Evolutionary conservation across 2,888 invertebrate genomes (phyloP), one percentile per base, ranked within the genome.

Genomic region (Tinea trinotella): DNA sequence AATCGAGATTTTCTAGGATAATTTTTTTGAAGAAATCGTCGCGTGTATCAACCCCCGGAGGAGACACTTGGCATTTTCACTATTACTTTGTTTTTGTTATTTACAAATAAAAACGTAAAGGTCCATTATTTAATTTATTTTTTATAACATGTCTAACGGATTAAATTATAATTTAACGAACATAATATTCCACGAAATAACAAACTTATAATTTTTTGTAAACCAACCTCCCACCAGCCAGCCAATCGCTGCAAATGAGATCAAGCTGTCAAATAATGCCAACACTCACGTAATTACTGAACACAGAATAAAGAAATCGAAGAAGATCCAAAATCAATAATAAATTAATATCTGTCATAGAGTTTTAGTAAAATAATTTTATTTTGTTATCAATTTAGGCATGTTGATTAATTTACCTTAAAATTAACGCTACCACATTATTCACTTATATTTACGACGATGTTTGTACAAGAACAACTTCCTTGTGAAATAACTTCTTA

Each of bases 51-150:
- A 70, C 70, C 71, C 65, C 60, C 58, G 67, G 70, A 64, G 66
- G 73, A 68, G 71, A 64, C 72, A 80, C 71, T 78, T 74, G 61
- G 68, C 73, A 76, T 75, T 76, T 79, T 74, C 64, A 68, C 64
- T 68, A 64, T 62, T 55, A 10, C 63, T 62, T 65, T 46, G 13
- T 17, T 19, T 10, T 18, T 7, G 40, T 13, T 13, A 40, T 40
- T 48, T 17, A 20, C 3, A 17, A 48, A 5, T 20, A 18, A n/a
- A 40, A 12, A 19, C 18, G 12, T 30, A 49, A 35, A 18, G 1
- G 19, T 2, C 19, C 20, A 20, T 48, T 18, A 18, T 61, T 55
- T 64, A 56, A 62, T 62, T 57, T 59, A 63, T 63, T 57, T 70
- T 72, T 68, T 65, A 66, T 70, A n/a, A n/a, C 76, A 76, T 78